Conservation (phyloP, 2,888 invertebrate species). For the Campoplex nolae region DNA sequence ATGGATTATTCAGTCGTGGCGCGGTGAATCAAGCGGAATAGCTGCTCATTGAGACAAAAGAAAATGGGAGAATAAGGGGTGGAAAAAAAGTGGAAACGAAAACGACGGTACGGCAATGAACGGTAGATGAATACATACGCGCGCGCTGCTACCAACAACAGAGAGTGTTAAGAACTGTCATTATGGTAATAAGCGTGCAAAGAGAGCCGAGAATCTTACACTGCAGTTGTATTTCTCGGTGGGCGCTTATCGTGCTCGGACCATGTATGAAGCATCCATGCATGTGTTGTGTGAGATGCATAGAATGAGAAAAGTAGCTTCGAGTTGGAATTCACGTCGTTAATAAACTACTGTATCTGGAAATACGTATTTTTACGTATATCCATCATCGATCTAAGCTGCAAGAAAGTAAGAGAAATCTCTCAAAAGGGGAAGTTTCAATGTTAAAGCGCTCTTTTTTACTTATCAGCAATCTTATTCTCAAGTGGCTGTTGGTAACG, state of each 20-base stretch:
- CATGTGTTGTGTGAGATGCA: background rate
- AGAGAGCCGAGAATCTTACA: constrained; percentile 71
- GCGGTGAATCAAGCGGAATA: constrained; percentile 28
- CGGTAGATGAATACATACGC: constrained; percentile 59
- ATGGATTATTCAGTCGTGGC: no score
- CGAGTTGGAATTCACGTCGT: background rate
- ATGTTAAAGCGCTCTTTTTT: no score
- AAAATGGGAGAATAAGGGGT: background rate
- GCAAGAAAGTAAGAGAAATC: no score
- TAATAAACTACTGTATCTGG: background rate
- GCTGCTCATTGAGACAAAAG: constrained; percentile 39
- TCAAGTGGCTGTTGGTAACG: no score
- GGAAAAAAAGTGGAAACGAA: constrained; percentile 24
- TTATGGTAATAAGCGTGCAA: constrained; percentile 84
- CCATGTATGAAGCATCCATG: background rate
- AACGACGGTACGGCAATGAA: constrained; percentile 30
- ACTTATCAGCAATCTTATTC: no score
- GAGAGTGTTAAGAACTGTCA: constrained; percentile 83
- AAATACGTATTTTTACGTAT: background rate
- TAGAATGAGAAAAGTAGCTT: background rate
- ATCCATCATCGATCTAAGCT: no score
- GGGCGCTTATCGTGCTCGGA: background rate
- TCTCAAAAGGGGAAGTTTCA: no score
- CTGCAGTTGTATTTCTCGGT: background rate
- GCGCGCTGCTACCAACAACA: constrained; percentile 81